phyloP scores from a whole-genome alignment of 2,113 vertebrate genomes.

The Drymodes brunneopygia region DNA sequence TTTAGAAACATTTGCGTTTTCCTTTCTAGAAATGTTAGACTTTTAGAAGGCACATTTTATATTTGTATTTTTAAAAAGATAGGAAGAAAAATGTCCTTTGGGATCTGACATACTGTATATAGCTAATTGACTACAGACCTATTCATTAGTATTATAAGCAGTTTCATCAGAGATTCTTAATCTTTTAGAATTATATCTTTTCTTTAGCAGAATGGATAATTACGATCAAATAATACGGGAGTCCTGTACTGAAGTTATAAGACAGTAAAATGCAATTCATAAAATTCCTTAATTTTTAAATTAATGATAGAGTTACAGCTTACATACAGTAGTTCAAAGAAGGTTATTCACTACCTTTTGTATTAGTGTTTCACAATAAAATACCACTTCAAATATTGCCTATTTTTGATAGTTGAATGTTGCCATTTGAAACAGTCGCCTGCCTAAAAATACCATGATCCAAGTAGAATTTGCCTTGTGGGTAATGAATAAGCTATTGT shows the following conservation, averaged over 20 bases:
- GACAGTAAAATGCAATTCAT: not conserved
- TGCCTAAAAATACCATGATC: not conserved
- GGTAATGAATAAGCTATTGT: not conserved
- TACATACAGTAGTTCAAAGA: not conserved
- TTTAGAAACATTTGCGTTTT: not conserved
- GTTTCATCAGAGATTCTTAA: not conserved
- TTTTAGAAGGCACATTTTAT: not conserved
- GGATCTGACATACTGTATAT: not conserved
- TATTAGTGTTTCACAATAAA: not conserved
- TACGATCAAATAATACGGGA: conserved; percentile 2
- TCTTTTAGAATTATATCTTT: not conserved
- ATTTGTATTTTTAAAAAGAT: not conserved
- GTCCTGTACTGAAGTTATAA: not conserved
- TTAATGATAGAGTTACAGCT: not conserved
- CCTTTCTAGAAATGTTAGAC: not conserved
- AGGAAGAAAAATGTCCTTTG: not conserved
- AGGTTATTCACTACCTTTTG: not conserved
- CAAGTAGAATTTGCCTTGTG: not conserved
- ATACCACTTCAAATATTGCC: not conserved
- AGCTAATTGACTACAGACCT: not conserved
- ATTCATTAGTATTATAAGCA: not conserved
- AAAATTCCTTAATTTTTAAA: not conserved
- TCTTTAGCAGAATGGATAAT: conserved; percentile 1
- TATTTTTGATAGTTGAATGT: not conserved
- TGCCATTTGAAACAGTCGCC: not conserved